Percentiles rank a stretch among this genome's conserved stretches.
phyloP scores from a whole-genome alignment of 30 jellyfish, hydroid and myxozoan species.

The Rhopilema esculentum region DNA sequence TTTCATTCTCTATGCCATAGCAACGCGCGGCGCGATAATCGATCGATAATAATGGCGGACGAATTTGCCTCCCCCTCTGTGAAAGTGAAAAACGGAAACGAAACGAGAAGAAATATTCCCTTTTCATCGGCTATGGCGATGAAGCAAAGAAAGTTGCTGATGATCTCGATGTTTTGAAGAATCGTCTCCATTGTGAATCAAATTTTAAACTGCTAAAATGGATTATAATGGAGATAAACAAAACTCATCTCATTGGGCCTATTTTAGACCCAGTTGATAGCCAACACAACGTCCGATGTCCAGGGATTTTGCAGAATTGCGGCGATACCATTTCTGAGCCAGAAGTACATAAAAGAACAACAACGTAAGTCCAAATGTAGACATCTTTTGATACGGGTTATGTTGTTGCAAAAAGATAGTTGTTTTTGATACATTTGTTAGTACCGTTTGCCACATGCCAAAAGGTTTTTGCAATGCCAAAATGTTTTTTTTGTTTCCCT shows the following conservation, averaged over 20 bases:
- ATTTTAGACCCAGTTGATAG: constrained; percentile 3
- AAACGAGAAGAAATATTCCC: not conserved
- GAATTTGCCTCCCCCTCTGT: not conserved
- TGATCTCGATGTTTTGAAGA: constrained; percentile 6
- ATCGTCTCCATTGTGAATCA: not conserved
- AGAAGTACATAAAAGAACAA: not conserved
- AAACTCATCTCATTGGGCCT: constrained; percentile 17
- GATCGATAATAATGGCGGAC: not conserved
- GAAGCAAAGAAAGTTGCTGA: constrained; percentile 23
- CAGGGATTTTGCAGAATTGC: constrained; percentile 19
- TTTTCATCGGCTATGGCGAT: constrained; percentile 15
- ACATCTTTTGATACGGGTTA: not conserved
- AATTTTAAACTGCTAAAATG: constrained; percentile 2
- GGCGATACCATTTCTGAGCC: not conserved
- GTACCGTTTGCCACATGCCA: not conserved
- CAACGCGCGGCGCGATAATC: not conserved
- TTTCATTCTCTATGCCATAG: not conserved
- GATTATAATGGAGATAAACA: not conserved
- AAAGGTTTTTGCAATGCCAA: not conserved
- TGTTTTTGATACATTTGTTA: not conserved
- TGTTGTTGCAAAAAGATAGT: not conserved
- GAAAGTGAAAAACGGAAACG: not conserved
- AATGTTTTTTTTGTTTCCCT: not conserved
- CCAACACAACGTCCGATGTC: not conserved
- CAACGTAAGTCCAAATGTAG: not conserved